These are phyloP conservation scores for Amiota communis DNA, from an alignment of 2,888 invertebrate species.

Conservation along the genomic window DNA sequence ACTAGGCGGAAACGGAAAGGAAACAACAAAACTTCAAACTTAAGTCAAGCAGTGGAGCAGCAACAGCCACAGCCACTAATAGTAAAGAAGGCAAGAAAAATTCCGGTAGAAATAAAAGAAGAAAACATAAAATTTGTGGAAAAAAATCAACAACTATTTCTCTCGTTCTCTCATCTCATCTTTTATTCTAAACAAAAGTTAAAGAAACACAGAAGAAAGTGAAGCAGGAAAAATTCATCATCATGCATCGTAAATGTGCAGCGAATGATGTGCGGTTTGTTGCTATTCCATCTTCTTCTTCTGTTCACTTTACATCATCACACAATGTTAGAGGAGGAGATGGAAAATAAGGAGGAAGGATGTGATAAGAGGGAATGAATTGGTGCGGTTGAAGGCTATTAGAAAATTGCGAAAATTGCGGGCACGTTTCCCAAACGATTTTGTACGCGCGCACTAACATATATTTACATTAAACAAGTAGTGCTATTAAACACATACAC, in stretches of 20 bases:
- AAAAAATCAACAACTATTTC: no score
- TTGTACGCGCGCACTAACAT: conserved; percentile 18
- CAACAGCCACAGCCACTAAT: neutral
- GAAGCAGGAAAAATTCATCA: conserved; percentile 2
- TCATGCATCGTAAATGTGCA: conserved; percentile 23
- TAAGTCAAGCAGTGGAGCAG: neutral
- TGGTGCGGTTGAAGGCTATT: conserved; percentile 55
- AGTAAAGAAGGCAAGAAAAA: neutral
- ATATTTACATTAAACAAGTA: neutral
- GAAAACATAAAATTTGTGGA: no score
- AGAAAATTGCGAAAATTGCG: conserved; percentile 66
- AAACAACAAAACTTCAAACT: conserved; percentile 21
- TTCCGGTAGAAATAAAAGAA: neutral
- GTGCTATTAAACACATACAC: no score
- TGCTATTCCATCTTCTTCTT: neutral
- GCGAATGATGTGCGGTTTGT: conserved; percentile 7
- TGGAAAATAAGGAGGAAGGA: neutral
- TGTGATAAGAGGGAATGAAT: neutral
- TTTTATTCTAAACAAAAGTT: no score
- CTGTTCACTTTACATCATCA: neutral
- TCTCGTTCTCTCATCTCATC: no score
- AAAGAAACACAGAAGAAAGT: neutral
- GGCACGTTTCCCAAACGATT: conserved; percentile 51
- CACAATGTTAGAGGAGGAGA: neutral
- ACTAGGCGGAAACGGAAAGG: conserved; percentile 7